A percentile compares a stretch with the other conserved stretches of the same genome.
These are phyloP conservation scores for Pristionchus japonicus DNA, from an alignment of 2,888 invertebrate genomes.

Conservation along the genomic window DNA sequence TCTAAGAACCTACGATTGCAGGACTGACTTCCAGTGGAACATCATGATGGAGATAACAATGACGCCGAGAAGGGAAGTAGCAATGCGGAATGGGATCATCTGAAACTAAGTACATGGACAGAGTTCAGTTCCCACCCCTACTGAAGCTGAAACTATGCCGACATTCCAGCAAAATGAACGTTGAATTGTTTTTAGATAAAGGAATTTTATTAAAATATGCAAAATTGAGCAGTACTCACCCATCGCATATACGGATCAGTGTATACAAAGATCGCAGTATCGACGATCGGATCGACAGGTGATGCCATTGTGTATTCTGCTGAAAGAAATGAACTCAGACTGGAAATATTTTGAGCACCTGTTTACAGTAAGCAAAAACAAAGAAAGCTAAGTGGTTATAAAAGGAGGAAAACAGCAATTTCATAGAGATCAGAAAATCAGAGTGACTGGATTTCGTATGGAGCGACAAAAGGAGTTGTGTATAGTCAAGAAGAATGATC, in stretches of 20 bases:
- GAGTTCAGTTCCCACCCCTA: not conserved
- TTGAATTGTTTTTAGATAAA: too few species aligned
- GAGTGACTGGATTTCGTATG: not conserved
- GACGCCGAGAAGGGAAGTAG: not conserved
- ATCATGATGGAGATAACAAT: not conserved
- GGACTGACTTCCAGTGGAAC: not conserved
- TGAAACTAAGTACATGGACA: not conserved
- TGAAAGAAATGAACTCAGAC: too few species aligned
- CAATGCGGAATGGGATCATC: conserved; percentile 11
- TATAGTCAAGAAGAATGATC: not conserved
- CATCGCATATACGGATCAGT: not conserved
- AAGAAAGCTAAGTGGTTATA: not conserved
- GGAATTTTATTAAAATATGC: too few species aligned
- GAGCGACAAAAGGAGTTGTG: too few species aligned
- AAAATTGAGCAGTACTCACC: too few species aligned
- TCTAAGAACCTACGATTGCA: not conserved
- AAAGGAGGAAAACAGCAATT: not conserved
- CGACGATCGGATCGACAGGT: not conserved
- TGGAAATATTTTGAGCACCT: too few species aligned
- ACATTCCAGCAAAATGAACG: too few species aligned
- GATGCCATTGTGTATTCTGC: not conserved
- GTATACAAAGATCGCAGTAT: not conserved
- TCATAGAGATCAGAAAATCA: not conserved
- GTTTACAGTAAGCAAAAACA: too few species aligned
- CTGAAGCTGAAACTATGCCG: not conserved